Evolutionary conservation across 2,113 vertebrate genomes (phyloP), one percentile per base, ranked within the genome.

Genomic region (Rhea americana): DNA sequence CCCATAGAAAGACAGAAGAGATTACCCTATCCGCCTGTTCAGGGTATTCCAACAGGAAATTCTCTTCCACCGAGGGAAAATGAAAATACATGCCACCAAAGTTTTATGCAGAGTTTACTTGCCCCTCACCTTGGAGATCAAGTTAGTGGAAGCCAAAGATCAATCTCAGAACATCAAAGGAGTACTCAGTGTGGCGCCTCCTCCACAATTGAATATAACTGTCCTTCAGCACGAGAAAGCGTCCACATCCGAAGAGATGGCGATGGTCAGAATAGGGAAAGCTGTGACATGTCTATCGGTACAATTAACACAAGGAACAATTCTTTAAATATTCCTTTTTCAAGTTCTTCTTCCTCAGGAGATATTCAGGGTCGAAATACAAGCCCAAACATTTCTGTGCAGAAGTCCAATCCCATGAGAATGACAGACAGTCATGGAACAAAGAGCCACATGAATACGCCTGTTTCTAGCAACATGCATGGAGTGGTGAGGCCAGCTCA

Each of bases 91-190:
- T 99, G 99, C 95, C 99, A 99, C 89, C 99, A 99, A 94, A 99
- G 98, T 81, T 99, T 99, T 92, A 99, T 99, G 99, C 99, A 99
- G 96, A 99, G 98, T 92, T 98, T 99, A 62, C 98, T 99, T 24
- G 97, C 98, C 26, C 98, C 99, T 87, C 98, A 99, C 89, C 97
- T 99, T 61, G 97, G 98, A 70, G 99, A 99, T 87, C 99, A 99
- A 94, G 98, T 98, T 79, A 98, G 96, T 58, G 97, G 97, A 68
- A 98, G 93, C 90, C 98, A 98, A 94, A 97, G 98, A 87, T 96
- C 97, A 35, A 96, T 98, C 58, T 89, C 98, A 16, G 98, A 98
- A 65, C 99, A 99, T 97, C 98, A 98, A 85, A 98, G 99, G 75
- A 97, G 97, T 47, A 77, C 98, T 2, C 99, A 99, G 92, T 99